A percentile compares a stretch with the other conserved stretches of the same genome.
phyloP scores from a whole-genome alignment of 2,113 vertebrate species.

The Ellobius talpinus region DNA sequence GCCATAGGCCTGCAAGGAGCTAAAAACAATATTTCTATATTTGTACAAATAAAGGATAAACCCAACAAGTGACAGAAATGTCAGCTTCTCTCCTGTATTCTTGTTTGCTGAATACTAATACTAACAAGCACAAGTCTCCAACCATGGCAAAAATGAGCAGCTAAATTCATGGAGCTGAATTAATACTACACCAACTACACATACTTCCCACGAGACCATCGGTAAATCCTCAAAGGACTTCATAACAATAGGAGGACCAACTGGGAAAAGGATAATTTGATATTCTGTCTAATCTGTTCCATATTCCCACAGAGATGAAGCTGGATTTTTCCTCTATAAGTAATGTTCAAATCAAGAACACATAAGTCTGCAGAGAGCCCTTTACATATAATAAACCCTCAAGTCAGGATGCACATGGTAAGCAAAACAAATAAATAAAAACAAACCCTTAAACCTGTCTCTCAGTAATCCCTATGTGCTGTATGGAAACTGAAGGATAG shows the following conservation, averaged over 20 bases:
- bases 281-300: neutral
- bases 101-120: neutral
- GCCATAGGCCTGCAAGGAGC: neutral
- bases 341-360: slow-evolving; percentile 7
- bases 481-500: neutral
- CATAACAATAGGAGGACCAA: neutral
- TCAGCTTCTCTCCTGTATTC: neutral
- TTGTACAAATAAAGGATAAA: neutral
- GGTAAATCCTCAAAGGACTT: neutral
- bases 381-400: neutral
- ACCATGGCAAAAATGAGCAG: neutral
- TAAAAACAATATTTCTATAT: neutral
- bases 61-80: neutral
- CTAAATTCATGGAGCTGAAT: neutral
- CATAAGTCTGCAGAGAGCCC: neutral
- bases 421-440: neutral
- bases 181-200: neutral
- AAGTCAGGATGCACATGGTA: neutral
- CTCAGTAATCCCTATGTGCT: neutral
- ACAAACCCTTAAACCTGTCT: neutral
- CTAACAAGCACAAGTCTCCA: neutral
- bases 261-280: neutral
- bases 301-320: slow-evolving; percentile 3
- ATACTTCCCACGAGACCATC: neutral
- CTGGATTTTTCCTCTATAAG: neutral